Base-by-base conservation (phyloP, 2,113 vertebrate genomes). In the Atherinomorus stipes region DNA sequence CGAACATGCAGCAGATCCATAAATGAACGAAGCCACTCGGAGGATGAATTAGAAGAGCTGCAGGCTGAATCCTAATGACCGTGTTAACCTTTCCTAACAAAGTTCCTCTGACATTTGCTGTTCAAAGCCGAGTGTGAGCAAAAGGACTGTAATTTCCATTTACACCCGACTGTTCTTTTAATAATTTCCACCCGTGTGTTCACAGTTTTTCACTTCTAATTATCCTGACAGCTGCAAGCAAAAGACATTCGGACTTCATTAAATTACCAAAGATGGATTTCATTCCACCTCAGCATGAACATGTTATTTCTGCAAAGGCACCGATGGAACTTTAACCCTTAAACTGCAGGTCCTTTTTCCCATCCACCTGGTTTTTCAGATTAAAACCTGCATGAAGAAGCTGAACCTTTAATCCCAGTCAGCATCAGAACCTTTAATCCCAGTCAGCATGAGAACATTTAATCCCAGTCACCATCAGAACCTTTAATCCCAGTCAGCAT, bases 1-100 rank as follows among this genome's bases (percentile, higher is more conserved):
- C 59, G 66, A 67, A 85, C 66, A 80, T 78, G 81, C 79, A 84
- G 47, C 28, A 5, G 69, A 80, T 88, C 85, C 81, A 88, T 78
- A 78, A 88, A 75, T 56, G 76, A 81, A 65, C 38, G 60, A 49
- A 69, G 11, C 26, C 65, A 78, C 82, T 84, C 83, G 78, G 78
- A 60, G 88, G 80, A 89, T 88, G 84, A 86, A 86, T 88, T 71
- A 85, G 34, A 71, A n/a, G 18, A 0, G 42, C 80, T 40, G 68
- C 31, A 1, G 42, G 77, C 70, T 78, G 91, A 85, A 89, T 91
- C n/a, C 81, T 83, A 90, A 92, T 84, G 67, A 42, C 78, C 19
- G 31, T 2, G 64, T 85, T 89, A 87, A 87, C 88, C 87, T 91
- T 89, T 73, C 18, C 74, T 78, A 78, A 79, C 71, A 83, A 89